These are phyloP conservation scores for Cebuella pygmaea DNA, from an alignment of 2,797 vertebrate species.

Conservation along the genomic window DNA sequence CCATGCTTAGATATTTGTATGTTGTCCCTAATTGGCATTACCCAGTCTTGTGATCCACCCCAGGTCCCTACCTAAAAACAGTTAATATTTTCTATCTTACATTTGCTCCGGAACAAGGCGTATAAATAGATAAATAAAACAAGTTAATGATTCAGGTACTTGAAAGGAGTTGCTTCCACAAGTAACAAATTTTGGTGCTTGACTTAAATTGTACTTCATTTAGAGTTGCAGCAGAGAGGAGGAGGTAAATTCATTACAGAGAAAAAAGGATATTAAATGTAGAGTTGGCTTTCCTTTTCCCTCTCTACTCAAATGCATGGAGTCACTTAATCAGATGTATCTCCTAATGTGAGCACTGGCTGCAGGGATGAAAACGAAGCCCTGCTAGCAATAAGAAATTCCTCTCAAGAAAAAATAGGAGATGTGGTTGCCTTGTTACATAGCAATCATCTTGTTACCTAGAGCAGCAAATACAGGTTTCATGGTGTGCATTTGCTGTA, in stretches of 20 bases:
- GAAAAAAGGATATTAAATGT: neutral
- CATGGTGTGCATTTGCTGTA: neutral
- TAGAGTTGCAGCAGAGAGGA: neutral
- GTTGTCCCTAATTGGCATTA: neutral
- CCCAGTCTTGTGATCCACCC: neutral
- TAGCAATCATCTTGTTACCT: neutral
- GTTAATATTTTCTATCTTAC: slow-evolving; percentile 7
- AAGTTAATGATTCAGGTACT: slow-evolving; percentile 46
- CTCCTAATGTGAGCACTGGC: neutral
- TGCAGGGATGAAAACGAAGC: neutral
- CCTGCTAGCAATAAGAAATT: neutral
- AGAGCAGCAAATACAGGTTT: neutral
- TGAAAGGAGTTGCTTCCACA: slow-evolving; percentile 23
- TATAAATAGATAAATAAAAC: slow-evolving; percentile 13
- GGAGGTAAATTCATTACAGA: slow-evolving; percentile 44
- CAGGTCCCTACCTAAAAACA: neutral
- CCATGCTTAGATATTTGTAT: neutral
- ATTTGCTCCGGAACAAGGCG: slow-evolving; percentile 42
- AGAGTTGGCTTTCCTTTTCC: neutral
- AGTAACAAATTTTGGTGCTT: slow-evolving; percentile 48
- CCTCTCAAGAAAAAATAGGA: neutral
- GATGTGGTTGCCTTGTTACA: neutral
- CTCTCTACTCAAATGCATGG: neutral
- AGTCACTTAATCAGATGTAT: neutral
- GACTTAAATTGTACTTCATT: slow-evolving; percentile 45